Percentiles rank a stretch among this genome's conserved stretches.
Evolutionary conservation across 1,140 invertebrate genomes (phyloP).

Genomic region (Aphelinus certus): DNA sequence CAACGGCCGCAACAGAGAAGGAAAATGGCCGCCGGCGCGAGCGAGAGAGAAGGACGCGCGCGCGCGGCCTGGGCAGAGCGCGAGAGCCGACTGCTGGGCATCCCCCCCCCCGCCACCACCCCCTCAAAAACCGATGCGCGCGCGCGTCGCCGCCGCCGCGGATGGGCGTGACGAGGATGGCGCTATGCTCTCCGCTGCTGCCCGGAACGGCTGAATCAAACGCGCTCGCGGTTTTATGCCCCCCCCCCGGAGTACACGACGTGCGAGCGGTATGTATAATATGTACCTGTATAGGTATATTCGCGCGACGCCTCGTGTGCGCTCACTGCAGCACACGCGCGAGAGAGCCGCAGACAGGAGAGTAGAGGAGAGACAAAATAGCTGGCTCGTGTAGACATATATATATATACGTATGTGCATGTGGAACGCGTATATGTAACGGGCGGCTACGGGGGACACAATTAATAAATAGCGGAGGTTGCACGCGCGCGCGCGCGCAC

Average conservation of each 20-base stretch:
- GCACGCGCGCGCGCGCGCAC: neutral
- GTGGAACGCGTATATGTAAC: neutral
- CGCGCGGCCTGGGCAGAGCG: neutral
- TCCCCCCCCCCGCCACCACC: too few relatives aligned
- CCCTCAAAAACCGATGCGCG: neutral
- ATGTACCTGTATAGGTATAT: too few relatives aligned
- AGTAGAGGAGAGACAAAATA: too few relatives aligned
- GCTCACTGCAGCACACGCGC: too few relatives aligned
- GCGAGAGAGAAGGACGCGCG: conserved; percentile 12
- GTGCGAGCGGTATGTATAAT: too few relatives aligned
- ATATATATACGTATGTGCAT: neutral
- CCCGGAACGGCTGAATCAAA: too few relatives aligned
- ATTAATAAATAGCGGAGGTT: too few relatives aligned
- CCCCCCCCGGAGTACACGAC: too few relatives aligned
- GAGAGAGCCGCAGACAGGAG: too few relatives aligned
- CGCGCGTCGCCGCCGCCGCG: neutral
- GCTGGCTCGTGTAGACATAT: neutral
- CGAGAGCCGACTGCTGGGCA: neutral
- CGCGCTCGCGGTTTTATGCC: too few relatives aligned
- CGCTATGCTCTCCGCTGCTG: neutral
- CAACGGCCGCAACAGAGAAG: conserved; percentile 31
- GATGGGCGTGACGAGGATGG: conserved; percentile 1
- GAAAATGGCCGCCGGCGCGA: conserved; percentile 36
- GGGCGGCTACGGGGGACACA: too few relatives aligned
- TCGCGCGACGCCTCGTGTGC: too few relatives aligned